phyloP scores from a whole-genome alignment of 2,797 vertebrate species.

The Esox masquinongy region DNA sequence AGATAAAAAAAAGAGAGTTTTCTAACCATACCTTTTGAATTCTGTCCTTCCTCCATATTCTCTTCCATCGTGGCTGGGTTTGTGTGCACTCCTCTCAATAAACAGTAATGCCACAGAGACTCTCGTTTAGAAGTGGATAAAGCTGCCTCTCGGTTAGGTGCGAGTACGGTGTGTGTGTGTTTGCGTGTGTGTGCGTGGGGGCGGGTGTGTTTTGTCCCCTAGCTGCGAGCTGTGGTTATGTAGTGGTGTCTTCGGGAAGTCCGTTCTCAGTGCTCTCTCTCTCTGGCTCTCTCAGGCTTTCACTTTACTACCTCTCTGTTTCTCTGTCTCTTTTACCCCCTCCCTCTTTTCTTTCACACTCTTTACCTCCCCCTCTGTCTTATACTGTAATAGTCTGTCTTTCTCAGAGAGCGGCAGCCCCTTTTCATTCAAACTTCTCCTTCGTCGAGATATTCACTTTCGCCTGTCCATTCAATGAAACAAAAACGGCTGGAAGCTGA shows the following conservation, averaged over 20 bases:
- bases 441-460: constrained; percentile 84
- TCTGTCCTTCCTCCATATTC: constrained; percentile 87
- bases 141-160: background rate
- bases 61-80: constrained; percentile 82
- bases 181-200: background rate
- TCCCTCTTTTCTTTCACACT: background rate
- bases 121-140: constrained; percentile 63
- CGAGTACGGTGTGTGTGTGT: background rate
- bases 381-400: constrained; percentile 48
- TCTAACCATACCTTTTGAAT: constrained; percentile 79
- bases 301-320: background rate
- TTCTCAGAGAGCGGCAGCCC: constrained; percentile 61
- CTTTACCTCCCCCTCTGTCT: background rate
- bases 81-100: constrained; percentile 38
- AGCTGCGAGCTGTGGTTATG: constrained; percentile 66
- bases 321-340: background rate
- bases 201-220: constrained; percentile 42
- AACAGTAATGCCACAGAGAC: constrained; percentile 65
- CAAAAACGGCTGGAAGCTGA: background rate
- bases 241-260: constrained; percentile 74
- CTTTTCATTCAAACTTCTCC: constrained; percentile 86
- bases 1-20: background rate
- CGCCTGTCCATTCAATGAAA: constrained; percentile 58
- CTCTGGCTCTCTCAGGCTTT: background rate
- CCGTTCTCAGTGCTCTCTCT: constrained; percentile 56